phyloP scores from a whole-genome alignment of 2,888 invertebrate genomes.

The Cheilosia scutellata region DNA sequence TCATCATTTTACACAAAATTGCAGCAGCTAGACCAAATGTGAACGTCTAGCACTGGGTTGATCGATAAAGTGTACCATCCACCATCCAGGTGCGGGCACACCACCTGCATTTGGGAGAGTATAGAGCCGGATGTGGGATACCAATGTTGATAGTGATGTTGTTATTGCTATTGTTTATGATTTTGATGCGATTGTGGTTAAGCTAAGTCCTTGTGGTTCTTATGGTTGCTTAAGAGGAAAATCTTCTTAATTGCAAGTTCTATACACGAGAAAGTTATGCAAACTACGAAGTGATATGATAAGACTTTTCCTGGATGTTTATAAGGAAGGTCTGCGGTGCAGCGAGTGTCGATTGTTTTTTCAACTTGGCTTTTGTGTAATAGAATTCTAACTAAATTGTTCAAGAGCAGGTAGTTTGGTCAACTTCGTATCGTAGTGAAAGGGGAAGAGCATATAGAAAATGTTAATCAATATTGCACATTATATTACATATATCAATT shows the following conservation, averaged over 20 bases:
- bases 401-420: not conserved
- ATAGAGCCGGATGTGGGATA: not conserved
- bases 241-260: constrained; percentile 21
- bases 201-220: constrained; percentile 1
- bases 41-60: not conserved
- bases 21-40: not conserved
- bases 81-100: not conserved
- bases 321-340: not conserved
- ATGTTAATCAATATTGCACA: too few species aligned
- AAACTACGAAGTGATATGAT: not conserved
- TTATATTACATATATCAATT: too few species aligned
- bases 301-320: not conserved
- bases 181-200: constrained; percentile 12
- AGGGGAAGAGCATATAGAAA: not conserved
- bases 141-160: not conserved
- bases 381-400: not conserved
- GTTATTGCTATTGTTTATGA: constrained; percentile 5
- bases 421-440: not conserved
- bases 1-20: constrained; percentile 22
- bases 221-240: constrained; percentile 9
- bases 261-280: not conserved
- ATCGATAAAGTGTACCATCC: constrained; percentile 10
- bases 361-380: not conserved
- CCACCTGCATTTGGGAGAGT: not conserved
- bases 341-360: not conserved